These are phyloP conservation scores for Agrochola litura DNA, from an alignment of 2,888 invertebrate species.

Conservation along the genomic window DNA sequence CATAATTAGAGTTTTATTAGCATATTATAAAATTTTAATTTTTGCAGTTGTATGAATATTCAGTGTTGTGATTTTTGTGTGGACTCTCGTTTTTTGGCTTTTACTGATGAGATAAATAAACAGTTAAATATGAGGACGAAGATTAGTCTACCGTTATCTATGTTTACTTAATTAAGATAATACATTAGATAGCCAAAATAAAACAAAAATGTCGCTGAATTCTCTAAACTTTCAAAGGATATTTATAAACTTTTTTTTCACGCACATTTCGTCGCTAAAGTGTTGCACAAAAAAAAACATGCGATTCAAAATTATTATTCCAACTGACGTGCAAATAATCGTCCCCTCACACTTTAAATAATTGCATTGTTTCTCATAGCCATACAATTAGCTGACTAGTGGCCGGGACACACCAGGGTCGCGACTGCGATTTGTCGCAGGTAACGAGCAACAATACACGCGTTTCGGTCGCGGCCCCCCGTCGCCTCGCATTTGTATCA, in stretches of 20 bases:
- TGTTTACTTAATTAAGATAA: background rate
- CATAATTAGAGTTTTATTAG: constrained; percentile 71
- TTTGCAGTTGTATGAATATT: constrained; percentile 38
- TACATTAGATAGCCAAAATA: too few relatives aligned
- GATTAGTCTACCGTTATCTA: background rate
- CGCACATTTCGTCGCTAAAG: background rate
- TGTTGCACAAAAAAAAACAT: background rate
- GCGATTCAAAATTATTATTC: constrained; percentile 20
- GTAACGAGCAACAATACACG: constrained; percentile 88
- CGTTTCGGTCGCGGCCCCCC: constrained; percentile 85
- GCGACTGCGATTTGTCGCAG: constrained; percentile 76
- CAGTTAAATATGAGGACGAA: background rate
- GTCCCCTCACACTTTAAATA: constrained; percentile 50
- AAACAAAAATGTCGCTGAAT: background rate
- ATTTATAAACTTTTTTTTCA: background rate
- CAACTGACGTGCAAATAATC: constrained; percentile 45
- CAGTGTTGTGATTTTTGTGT: constrained; percentile 9
- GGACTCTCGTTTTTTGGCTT: background rate
- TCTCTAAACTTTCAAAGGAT: background rate
- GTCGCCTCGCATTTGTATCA: constrained; percentile 84
- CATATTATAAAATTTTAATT: constrained; percentile 51
- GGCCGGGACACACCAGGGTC: constrained; percentile 67
- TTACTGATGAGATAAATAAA: background rate
- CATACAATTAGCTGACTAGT: constrained; percentile 63
- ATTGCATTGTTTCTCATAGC: constrained; percentile 68